Percentiles rank a stretch among this genome's conserved stretches.
phyloP scores from a whole-genome alignment of 2,888 invertebrate species.

The Phengaris alcon region DNA sequence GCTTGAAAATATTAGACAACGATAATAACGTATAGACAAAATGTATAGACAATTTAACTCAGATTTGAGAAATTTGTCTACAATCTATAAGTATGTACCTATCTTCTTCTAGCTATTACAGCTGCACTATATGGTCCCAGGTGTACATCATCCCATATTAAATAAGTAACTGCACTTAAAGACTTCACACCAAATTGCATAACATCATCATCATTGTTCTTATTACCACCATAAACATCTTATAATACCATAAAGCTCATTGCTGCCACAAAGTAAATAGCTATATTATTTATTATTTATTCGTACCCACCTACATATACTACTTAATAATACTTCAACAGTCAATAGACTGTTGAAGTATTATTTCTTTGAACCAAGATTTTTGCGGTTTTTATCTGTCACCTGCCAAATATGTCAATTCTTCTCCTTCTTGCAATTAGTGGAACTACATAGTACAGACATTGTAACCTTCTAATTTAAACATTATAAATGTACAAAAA shows the following conservation, averaged over 20 bases:
- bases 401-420: background rate
- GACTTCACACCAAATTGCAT: slow-evolving; percentile 1
- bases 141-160: background rate
- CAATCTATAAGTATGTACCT: no score
- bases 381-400: background rate
- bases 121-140: slow-evolving; percentile 1
- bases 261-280: background rate
- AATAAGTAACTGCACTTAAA: background rate
- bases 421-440: background rate
- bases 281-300: no score
- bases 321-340: no score
- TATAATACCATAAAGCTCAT: background rate
- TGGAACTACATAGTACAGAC: no score
- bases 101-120: background rate
- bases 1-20: background rate
- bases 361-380: background rate
- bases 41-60: background rate
- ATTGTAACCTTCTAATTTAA: background rate
- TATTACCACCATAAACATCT: background rate
- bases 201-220: background rate
- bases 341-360: no score
- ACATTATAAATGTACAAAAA: no score
- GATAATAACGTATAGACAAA: no score
- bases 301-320: no score
- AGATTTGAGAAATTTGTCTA: no score